Conservation (phyloP, 2,113 vertebrate species). For the Zonotrichia leucophrys region DNA sequence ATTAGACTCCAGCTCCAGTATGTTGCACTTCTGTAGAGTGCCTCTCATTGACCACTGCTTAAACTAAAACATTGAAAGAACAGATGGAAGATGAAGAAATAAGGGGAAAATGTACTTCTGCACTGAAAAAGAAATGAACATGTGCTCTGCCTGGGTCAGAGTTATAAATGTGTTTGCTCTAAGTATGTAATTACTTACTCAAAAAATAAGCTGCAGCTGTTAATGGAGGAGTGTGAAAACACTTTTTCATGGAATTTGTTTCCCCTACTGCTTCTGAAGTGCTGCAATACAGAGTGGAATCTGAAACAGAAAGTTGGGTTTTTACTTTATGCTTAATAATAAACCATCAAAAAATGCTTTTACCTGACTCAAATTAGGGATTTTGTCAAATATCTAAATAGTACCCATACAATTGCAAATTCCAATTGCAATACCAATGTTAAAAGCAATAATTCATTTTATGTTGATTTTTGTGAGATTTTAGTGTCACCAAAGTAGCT, state of each 20-base stretch:
- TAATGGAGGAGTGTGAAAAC: neutral
- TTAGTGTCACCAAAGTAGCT: neutral
- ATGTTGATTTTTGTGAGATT: neutral
- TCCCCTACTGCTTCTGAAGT: neutral
- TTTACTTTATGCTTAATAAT: neutral
- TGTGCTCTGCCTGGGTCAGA: neutral
- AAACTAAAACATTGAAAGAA: neutral
- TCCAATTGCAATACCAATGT: neutral
- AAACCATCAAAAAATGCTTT: neutral
- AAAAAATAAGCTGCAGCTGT: conserved; percentile 5
- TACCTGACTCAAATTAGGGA: neutral
- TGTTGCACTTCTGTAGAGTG: neutral
- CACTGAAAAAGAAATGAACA: neutral
- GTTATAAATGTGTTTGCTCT: neutral
- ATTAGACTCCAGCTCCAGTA: neutral
- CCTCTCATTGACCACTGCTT: neutral
- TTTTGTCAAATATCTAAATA: neutral
- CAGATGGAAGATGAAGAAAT: neutral
- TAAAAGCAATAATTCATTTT: neutral
- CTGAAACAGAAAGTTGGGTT: neutral
- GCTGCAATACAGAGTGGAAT: neutral
- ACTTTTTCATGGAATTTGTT: neutral
- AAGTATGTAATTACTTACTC: neutral
- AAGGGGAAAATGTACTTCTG: neutral
- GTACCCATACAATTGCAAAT: neutral